These are phyloP conservation scores for Monopterus albus DNA, from an alignment of 2,113 vertebrate species.

Conservation along the genomic window DNA sequence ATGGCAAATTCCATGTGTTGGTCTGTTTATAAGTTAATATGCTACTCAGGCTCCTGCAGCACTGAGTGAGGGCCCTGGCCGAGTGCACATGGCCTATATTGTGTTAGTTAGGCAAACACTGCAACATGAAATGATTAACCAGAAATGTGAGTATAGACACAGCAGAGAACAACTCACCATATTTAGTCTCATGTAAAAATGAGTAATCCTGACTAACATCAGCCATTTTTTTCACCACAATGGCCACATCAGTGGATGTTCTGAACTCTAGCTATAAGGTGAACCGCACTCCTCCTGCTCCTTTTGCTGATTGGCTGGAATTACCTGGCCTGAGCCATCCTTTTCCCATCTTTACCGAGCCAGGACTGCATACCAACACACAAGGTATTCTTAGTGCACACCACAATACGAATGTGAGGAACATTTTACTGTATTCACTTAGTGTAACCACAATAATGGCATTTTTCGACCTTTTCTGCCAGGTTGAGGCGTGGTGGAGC, in stretches of 20 bases:
- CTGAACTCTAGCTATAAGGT: no score
- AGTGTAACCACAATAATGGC: no score
- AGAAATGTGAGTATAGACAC: conserved; percentile 66
- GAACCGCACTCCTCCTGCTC: no score
- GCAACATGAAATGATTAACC: conserved; percentile 69
- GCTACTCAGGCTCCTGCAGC: conserved; percentile 56
- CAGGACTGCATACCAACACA: no score
- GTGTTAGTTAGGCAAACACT: conserved; percentile 73
- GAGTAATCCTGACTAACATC: conserved; percentile 57
- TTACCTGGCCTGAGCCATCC: no score
- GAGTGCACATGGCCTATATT: conserved; percentile 58
- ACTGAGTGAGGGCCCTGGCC: conserved; percentile 38
- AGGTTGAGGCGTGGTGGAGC: no score
- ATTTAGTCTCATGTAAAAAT: conserved; percentile 61
- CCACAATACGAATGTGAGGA: no score
- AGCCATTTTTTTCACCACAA: conserved; percentile 33
- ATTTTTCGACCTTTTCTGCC: no score
- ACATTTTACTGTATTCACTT: no score
- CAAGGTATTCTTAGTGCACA: no score
- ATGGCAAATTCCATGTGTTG: conserved; percentile 66
- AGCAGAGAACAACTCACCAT: conserved; percentile 16
- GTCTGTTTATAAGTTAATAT: conserved; percentile 71
- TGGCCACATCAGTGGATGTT: conserved; percentile 22
- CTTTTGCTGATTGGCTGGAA: no score
- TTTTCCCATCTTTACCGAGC: no score